Base-by-base conservation (phyloP, 1,140 invertebrate species). In the Drosophila ficusphila region DNA sequence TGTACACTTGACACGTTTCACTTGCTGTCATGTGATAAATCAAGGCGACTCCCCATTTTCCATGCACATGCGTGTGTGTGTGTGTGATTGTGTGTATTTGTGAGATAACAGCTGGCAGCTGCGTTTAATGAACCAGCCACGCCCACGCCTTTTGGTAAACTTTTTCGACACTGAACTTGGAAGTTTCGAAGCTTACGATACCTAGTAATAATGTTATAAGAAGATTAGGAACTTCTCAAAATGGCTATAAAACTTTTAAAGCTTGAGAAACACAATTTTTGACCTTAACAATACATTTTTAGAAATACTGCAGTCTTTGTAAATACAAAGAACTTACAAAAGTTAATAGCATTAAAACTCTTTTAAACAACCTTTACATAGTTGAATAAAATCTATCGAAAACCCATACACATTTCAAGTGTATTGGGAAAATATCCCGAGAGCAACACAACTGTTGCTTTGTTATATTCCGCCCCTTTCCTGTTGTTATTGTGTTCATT, bases 111-210 rank as follows among this genome's bases (percentile, higher is more conserved):
- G 65, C 65, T 58, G 77, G 42, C 79, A 83, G 79, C 79, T 83
- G 79, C 79, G 79, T 79, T 79, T 85, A 83, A 83, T 83, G 79
- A 85, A 85, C 79, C 79, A 75, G 75, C 79, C 79, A 78, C 71
- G 79, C 71, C 79, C 79, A 75, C 61, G 71, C 69, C 73, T 79
- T 76, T 77, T 53, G 36, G 39, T 78, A 73, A 83, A 75, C 33
- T 83, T 83, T 77, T 82, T 38, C n/a, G n/a, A n/a, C n/a, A n/a
- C n/a, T n/a, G n/a, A 16, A 39, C 1, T 33, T 14, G 2, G 6
- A 4, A 44, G 3, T 6, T 14, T 16, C 57, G 58, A 54, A 25
- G 6, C 16, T 44, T 2, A 18, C 6, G 27, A 49, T 27, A 60
- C 12, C 36, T n/a, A n/a, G n/a, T n/a, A n/a, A n/a, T n/a, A n/a